These are phyloP conservation scores for Tetragnatha versicolor DNA, from an alignment of 1,140 invertebrate species.

Conservation along the genomic window DNA sequence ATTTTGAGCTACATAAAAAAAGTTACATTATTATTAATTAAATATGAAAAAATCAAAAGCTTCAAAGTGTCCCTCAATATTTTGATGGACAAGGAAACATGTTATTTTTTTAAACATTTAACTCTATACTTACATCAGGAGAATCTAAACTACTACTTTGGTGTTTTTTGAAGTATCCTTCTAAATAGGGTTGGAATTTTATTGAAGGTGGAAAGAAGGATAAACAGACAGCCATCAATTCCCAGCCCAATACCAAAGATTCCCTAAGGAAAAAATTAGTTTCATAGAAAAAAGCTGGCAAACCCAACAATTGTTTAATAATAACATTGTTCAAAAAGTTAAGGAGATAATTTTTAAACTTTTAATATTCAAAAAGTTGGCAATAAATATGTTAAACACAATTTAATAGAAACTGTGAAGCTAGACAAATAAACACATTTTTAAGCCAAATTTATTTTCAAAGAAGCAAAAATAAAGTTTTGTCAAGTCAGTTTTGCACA, in stretches of 20 bases:
- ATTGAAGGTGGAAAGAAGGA: constrained; percentile 93
- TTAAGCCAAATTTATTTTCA: too few relatives aligned
- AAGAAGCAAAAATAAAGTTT: too few relatives aligned
- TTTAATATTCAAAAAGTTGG: too few relatives aligned
- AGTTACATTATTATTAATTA: background rate
- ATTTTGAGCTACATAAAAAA: constrained; percentile 65
- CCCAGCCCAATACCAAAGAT: constrained; percentile 90
- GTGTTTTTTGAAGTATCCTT: constrained; percentile 89
- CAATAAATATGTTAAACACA: too few relatives aligned
- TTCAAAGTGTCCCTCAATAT: too few relatives aligned
- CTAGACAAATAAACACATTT: too few relatives aligned
- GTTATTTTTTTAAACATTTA: background rate
- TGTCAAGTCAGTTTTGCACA: too few relatives aligned
- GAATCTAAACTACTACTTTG: constrained; percentile 79
- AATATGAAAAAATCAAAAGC: constrained; percentile 3
- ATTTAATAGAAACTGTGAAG: too few relatives aligned
- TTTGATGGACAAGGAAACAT: background rate
- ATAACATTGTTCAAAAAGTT: too few relatives aligned
- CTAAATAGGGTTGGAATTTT: constrained; percentile 89
- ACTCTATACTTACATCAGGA: constrained; percentile 68
- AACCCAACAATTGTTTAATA: too few relatives aligned
- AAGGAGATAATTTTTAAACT: too few relatives aligned
- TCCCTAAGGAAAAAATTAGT: constrained; percentile 69
- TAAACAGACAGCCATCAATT: constrained; percentile 89
- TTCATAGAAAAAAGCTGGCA: too few relatives aligned